These are phyloP conservation scores for Brachypteracias leptosomus DNA, from an alignment of 2,113 vertebrate species.

Conservation along the genomic window DNA sequence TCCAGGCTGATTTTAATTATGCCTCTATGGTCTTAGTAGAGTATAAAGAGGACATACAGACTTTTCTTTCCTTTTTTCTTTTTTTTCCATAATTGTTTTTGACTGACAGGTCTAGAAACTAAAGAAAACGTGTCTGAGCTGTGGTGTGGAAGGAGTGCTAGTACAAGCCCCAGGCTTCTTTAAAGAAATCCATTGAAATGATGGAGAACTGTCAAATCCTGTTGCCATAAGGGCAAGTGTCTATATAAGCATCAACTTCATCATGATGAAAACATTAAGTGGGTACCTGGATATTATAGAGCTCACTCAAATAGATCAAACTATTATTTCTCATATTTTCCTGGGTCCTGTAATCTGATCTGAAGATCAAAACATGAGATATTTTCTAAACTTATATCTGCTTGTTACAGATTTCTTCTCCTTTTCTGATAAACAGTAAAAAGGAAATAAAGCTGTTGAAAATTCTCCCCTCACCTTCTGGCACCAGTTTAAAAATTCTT, in stretches of 20 bases:
- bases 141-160: not conserved
- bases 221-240: not conserved
- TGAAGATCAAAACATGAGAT: not conserved
- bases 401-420: not conserved
- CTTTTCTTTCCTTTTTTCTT: not conserved
- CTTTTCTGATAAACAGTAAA: not conserved
- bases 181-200: not conserved
- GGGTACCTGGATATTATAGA: not conserved
- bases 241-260: not conserved
- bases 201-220: not conserved
- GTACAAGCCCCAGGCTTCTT: not conserved
- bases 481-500: not conserved
- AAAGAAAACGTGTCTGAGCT: not conserved
- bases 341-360: not conserved
- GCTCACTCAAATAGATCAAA: not conserved
- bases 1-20: not conserved
- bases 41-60: not conserved
- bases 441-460: not conserved
- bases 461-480: not conserved
- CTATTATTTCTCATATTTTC: not conserved
- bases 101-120: not conserved
- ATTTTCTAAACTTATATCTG: not conserved
- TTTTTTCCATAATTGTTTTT: not conserved
- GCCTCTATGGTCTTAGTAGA: not conserved
- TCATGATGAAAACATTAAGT: not conserved